Evolutionary conservation across 2,888 invertebrate species (phyloP).

Genomic region (Arrhopalites spinosus): DNA sequence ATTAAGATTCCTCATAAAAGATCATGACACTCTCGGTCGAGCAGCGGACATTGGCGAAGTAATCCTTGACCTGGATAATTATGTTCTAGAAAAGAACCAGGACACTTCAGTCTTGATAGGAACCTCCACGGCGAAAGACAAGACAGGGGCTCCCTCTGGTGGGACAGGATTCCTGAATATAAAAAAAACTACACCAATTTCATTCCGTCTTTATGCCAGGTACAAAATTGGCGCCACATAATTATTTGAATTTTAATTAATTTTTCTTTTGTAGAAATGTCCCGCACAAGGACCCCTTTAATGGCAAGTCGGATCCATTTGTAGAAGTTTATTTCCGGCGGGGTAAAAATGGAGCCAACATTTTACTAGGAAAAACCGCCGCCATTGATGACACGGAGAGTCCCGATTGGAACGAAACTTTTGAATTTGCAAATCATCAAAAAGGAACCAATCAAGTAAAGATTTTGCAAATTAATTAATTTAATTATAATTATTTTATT

Average conservation of each 20-base stretch:
- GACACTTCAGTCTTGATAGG: conserved; percentile 39
- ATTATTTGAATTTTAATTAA: too few relatives aligned
- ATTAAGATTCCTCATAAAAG: conserved; percentile 49
- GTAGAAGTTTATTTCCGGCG: conserved; percentile 51
- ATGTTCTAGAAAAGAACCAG: conserved; percentile 43
- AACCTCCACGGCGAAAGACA: neutral
- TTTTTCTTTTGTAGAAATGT: conserved; percentile 33
- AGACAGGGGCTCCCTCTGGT: conserved; percentile 32
- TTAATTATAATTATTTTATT: too few relatives aligned
- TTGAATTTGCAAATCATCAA: conserved; percentile 54
- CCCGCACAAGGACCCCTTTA: conserved; percentile 48
- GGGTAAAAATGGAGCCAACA: conserved; percentile 48
- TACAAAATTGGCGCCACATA: conserved; percentile 22
- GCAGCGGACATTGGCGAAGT: conserved; percentile 51
- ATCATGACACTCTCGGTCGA: conserved; percentile 44
- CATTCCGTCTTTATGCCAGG: conserved; percentile 49
- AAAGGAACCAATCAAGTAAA: conserved; percentile 48
- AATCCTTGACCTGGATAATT: conserved; percentile 48
- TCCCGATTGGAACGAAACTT: conserved; percentile 50
- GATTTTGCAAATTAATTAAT: too few relatives aligned
- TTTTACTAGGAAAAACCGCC: conserved; percentile 48
- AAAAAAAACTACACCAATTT: conserved; percentile 48
- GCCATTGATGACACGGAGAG: conserved; percentile 52
- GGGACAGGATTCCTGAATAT: conserved; percentile 35
- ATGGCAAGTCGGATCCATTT: conserved; percentile 52